Conservation (phyloP, 2,888 invertebrate species). For the Abrostola triplasia region DNA sequence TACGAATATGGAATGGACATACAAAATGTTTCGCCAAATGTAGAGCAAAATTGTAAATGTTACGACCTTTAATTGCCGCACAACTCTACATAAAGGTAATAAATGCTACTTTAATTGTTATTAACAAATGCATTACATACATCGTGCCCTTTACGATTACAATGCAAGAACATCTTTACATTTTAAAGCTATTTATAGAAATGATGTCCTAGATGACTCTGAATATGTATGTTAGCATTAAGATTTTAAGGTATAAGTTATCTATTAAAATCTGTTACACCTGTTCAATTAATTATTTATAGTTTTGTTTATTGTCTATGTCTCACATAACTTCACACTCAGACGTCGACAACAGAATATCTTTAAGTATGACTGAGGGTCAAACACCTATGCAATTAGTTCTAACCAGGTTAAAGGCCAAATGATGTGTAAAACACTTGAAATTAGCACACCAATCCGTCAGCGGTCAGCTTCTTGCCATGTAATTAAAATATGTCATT, state of each 20-base stretch:
- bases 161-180: conserved; percentile 42
- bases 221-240: conserved; percentile 2
- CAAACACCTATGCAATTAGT: conserved; percentile 19
- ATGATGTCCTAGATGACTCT: conserved; percentile 38
- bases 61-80: conserved; percentile 21
- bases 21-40: conserved; percentile 14
- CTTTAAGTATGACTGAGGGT: conserved; percentile 3
- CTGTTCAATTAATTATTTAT: no score
- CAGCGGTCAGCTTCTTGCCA: conserved; percentile 1
- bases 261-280: no score
- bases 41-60: conserved; percentile 27
- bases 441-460: conserved; percentile 13
- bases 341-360: conserved; percentile 1
- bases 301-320: neutral
- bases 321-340: neutral
- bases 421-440: conserved; percentile 22
- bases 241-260: neutral
- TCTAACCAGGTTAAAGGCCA: conserved; percentile 6
- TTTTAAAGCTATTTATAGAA: conserved; percentile 43
- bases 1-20: conserved; percentile 13
- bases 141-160: conserved; percentile 37
- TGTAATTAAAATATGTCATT: conserved; percentile 34
- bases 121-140: conserved; percentile 17
- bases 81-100: conserved; percentile 17
- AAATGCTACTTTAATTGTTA: conserved; percentile 29